These are phyloP conservation scores for Pocillopora damicornis DNA, from an alignment of 64 coral and sea anemone genomes.

Conservation along the genomic window DNA sequence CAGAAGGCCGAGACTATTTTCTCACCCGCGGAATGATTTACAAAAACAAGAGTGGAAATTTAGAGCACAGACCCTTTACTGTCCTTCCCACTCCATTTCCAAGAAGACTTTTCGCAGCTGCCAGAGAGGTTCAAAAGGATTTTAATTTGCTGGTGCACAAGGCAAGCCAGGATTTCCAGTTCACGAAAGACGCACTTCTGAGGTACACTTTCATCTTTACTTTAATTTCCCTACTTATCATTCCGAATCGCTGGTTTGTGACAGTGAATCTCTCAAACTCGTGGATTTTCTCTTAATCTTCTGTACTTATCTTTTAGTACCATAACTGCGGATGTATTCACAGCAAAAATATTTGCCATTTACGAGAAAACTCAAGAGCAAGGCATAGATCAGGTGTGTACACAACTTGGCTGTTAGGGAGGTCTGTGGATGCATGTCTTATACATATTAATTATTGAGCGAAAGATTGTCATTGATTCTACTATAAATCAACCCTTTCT, in stretches of 20 bases:
- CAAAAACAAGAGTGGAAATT: background rate
- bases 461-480: too few relatives aligned
- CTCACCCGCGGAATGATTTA: background rate
- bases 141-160: conserved; percentile 9
- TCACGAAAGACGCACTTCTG: background rate
- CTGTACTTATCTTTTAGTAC: conserved; percentile 18
- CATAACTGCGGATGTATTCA: conserved; percentile 50
- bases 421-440: too few relatives aligned
- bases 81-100: background rate
- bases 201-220: background rate
- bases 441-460: too few relatives aligned
- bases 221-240: background rate
- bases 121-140: background rate
- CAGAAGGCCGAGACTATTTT: background rate
- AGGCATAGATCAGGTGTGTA: conserved; percentile 58
- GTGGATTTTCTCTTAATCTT: background rate
- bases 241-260: background rate
- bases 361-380: conserved; percentile 62
- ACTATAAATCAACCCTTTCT: too few relatives aligned
- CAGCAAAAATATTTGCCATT: conserved; percentile 57
- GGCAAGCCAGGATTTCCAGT: background rate
- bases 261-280: background rate
- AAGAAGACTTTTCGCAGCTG: background rate
- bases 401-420: background rate
- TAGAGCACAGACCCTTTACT: background rate